A percentile compares a stretch with the other conserved stretches of the same genome.
phyloP scores from a whole-genome alignment of 2,888 invertebrate genomes.

The Xestia c-nigrum region DNA sequence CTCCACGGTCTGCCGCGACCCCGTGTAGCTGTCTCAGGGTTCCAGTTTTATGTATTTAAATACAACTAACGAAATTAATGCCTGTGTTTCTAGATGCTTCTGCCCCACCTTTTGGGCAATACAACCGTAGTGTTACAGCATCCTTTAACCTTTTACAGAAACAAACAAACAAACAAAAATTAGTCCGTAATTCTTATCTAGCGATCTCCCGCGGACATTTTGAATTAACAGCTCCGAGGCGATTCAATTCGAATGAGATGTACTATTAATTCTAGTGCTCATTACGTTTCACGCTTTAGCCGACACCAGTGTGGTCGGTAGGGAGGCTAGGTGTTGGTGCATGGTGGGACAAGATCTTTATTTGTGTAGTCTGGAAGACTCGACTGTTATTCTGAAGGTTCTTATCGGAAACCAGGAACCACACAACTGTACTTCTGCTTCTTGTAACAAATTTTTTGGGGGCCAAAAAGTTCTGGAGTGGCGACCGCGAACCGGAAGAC shows the following conservation, averaged over 20 bases:
- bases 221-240: constrained; percentile 74
- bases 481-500: no score
- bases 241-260: constrained; percentile 85
- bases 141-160: constrained; percentile 21
- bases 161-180: constrained; percentile 66
- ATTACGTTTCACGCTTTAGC: constrained; percentile 69
- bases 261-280: constrained; percentile 76
- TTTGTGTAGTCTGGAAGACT: background rate
- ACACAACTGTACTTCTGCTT: background rate
- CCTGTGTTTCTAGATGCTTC: background rate
- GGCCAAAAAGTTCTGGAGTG: no score
- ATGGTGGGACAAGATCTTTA: background rate
- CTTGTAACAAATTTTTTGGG: no score
- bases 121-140: background rate
- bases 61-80: background rate
- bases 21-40: no score
- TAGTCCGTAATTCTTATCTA: constrained; percentile 43
- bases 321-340: constrained; percentile 5
- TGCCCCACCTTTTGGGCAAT: background rate
- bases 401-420: background rate
- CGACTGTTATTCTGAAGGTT: background rate
- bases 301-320: constrained; percentile 62
- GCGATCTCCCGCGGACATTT: constrained; percentile 57
- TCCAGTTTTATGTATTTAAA: background rate
- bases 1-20: no score